Conservation (phyloP, 2,113 vertebrate species). For the Xyrauchen texanus region DNA sequence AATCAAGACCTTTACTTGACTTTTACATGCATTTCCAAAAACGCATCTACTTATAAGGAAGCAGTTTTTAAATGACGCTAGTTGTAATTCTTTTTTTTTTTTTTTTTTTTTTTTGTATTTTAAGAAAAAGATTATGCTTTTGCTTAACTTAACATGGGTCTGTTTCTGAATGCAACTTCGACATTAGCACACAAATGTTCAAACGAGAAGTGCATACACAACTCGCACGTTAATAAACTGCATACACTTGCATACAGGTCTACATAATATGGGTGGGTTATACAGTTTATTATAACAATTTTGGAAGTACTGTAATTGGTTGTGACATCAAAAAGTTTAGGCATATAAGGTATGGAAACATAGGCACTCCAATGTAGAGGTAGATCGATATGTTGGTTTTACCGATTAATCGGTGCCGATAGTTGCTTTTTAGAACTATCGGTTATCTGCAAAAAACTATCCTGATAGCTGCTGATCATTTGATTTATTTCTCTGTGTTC, state of each 20-base stretch:
- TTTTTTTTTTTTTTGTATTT: neutral
- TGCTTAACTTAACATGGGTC: conserved; percentile 62
- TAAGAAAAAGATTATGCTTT: conserved; percentile 31
- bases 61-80: conserved; percentile 29
- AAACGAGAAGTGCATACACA: conserved; percentile 15
- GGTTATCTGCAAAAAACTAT: too few species aligned
- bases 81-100: neutral
- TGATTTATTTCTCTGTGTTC: too few species aligned
- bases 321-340: conserved; percentile 43
- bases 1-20: conserved; percentile 70
- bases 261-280: conserved; percentile 35
- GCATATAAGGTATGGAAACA: conserved; percentile 13
- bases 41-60: conserved; percentile 33
- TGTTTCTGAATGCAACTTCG: conserved; percentile 63
- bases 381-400: too few species aligned
- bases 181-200: conserved; percentile 64
- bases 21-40: conserved; percentile 34
- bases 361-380: neutral
- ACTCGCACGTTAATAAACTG: conserved; percentile 20
- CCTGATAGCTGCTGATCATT: too few species aligned
- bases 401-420: too few species aligned
- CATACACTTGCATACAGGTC: neutral
- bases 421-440: too few species aligned
- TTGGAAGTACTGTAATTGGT: conserved; percentile 58
- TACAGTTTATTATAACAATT: conserved; percentile 60